Percentiles rank a stretch among this genome's conserved stretches.
phyloP scores from a whole-genome alignment of 2,888 invertebrate genomes.

The Xanthia icteritia region DNA sequence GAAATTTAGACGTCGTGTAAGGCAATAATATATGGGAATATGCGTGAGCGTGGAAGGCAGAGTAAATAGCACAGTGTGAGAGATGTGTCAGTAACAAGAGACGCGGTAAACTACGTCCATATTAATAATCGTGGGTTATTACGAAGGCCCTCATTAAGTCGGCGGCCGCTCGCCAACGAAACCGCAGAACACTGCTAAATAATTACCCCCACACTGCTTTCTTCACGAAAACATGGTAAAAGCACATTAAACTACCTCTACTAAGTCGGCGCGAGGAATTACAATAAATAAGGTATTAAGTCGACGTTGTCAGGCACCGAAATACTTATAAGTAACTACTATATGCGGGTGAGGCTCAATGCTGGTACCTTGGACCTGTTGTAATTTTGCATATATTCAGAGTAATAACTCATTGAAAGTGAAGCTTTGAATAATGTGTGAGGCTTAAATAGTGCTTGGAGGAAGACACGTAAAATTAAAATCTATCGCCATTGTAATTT shows the following conservation, averaged over 20 bases:
- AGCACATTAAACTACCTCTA: conserved; percentile 85
- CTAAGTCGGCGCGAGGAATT: conserved; percentile 84
- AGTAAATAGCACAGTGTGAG: conserved; percentile 74
- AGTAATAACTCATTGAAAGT: conserved; percentile 44
- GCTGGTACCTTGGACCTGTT: conserved; percentile 38
- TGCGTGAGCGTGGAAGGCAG: conserved; percentile 63
- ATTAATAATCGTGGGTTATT: conserved; percentile 88
- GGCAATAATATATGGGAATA: conserved; percentile 58
- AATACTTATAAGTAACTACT: conserved; percentile 67
- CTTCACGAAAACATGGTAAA: conserved; percentile 88
- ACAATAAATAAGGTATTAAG: conserved; percentile 88
- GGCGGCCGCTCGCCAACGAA: conserved; percentile 83
- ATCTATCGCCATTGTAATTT: not conserved
- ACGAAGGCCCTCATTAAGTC: conserved; percentile 86
- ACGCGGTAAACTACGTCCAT: conserved; percentile 82
- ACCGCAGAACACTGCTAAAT: conserved; percentile 89
- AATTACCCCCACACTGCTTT: conserved; percentile 86
- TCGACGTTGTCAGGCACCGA: conserved; percentile 82
- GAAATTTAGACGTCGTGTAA: conserved; percentile 58
- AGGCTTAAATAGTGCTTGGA: conserved; percentile 28
- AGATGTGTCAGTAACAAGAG: conserved; percentile 78
- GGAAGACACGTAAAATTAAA: conserved; percentile 20
- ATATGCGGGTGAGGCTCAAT: conserved; percentile 54
- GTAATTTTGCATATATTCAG: conserved; percentile 53
- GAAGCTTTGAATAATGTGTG: conserved; percentile 41